A percentile compares a stretch with the other conserved stretches of the same genome.
phyloP scores from a whole-genome alignment of 2,113 vertebrate species.

The Eulemur rufifrons region DNA sequence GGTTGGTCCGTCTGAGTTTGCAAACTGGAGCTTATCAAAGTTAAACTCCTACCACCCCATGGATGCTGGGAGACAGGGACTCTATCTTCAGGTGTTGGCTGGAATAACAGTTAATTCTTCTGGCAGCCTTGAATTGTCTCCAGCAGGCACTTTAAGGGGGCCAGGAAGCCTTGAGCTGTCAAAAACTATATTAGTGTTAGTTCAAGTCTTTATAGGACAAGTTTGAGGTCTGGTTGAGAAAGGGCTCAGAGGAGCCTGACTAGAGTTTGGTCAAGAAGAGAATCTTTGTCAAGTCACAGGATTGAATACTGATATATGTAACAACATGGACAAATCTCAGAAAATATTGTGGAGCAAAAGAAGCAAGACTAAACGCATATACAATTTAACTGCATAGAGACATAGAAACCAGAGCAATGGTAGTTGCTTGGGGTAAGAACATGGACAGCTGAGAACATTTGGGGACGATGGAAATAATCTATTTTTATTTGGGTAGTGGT shows the following conservation, averaged over 20 bases:
- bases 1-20: neutral
- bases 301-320: too few relatives aligned
- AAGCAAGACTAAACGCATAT: neutral
- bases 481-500: neutral
- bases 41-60: neutral
- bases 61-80: neutral
- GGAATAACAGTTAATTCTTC: neutral
- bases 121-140: neutral
- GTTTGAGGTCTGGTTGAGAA: too few relatives aligned
- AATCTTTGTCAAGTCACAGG: too few relatives aligned
- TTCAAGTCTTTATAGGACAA: neutral
- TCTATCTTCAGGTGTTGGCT: neutral
- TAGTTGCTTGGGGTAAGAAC: neutral
- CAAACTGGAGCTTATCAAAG: neutral
- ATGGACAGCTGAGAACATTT: neutral
- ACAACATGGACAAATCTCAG: too few relatives aligned
- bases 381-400: neutral
- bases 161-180: neutral
- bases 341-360: too few relatives aligned
- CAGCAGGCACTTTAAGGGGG: neutral
- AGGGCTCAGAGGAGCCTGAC: too few relatives aligned
- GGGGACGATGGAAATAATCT: neutral
- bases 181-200: neutral
- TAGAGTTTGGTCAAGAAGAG: too few relatives aligned
- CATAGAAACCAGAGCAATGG: neutral